These are phyloP conservation scores for Onychorhynchus coronatus DNA, from an alignment of 2,113 vertebrate genomes.

Conservation along the genomic window DNA sequence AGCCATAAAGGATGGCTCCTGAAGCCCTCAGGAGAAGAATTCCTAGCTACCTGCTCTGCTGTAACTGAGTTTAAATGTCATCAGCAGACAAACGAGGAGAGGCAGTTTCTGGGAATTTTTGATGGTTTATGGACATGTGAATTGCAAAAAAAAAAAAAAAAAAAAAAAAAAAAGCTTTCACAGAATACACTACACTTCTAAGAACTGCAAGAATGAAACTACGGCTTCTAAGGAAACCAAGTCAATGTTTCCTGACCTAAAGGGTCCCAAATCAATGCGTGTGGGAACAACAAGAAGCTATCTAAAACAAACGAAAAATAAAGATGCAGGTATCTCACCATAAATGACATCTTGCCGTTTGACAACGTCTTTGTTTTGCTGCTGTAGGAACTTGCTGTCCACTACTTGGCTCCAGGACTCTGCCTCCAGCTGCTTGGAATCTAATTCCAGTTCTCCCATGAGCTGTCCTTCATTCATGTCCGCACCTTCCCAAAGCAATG, in stretches of 20 bases:
- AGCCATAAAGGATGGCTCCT: background rate
- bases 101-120: background rate
- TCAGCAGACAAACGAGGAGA: background rate
- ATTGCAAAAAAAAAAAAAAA: background rate
- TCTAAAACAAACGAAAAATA: background rate
- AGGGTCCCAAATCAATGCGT: background rate
- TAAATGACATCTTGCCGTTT: conserved; percentile 97
- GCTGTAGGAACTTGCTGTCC: conserved; percentile 86
- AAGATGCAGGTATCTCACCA: conserved; percentile 69
- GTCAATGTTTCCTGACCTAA: background rate
- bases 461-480: conserved; percentile 96
- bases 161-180: background rate
- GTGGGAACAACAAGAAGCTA: background rate
- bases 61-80: background rate
- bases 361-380: conserved; percentile 87
- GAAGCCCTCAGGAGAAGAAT: background rate
- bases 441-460: conserved; percentile 92
- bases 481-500: conserved; percentile 76
- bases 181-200: background rate
- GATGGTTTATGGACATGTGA: background rate
- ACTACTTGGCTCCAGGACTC: conserved; percentile 93
- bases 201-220: background rate
- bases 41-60: background rate
- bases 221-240: background rate
- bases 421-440: conserved; percentile 88